Evolutionary conservation across 2,797 vertebrate species (phyloP), one percentile per base, ranked within the genome.

Genomic region (Poecilia wingei): DNA sequence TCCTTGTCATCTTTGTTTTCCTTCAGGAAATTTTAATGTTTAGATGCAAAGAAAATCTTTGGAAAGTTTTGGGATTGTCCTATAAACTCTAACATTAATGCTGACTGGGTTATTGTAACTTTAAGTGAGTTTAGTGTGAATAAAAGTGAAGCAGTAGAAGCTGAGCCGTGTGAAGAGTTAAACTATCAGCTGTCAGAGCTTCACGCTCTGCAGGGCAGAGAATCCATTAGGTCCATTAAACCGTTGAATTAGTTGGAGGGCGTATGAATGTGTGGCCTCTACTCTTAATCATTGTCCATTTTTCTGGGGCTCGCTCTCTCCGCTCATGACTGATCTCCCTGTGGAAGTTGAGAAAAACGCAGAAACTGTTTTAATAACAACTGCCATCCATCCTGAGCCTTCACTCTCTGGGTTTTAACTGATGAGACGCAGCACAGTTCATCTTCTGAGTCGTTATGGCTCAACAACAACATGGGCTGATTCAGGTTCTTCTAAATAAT

Each of bases 191-290:
- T 66, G 66, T 46, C 36, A 4, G 45, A 16, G 31, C 14, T 46
- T 86, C 78, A 59, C 2, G 72, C 82, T 46, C 70, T 18, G 36
- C 77, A 73, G 57, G 39, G 51, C 39, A 76, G 73, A 76, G 77
- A 84, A 25, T 49, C 82, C 81, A 86, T 88, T 45, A 76, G 84
- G 78, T 79, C 71, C 79, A 87, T 86, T 87, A 84, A 88, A 85
- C 83, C 0, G 36, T 84, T 49, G 81, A 85, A 85, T 86, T 6
- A 75, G 79, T 80, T 39, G 53, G 53, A 75, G 81, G 76, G 49
- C 41, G 61, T 22, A 43, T 68, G 31, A 84, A 75, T 33, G 75
- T 46, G 64, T 47, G 0, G 31, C 78, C 68, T 80, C 72, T 79
- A 69, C 71, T 82, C 74, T 82, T 79, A 73, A 77, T 85, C 72